Evolutionary conservation across 1,140 invertebrate genomes (phyloP).

Genomic region (Drosophila bipectinata): DNA sequence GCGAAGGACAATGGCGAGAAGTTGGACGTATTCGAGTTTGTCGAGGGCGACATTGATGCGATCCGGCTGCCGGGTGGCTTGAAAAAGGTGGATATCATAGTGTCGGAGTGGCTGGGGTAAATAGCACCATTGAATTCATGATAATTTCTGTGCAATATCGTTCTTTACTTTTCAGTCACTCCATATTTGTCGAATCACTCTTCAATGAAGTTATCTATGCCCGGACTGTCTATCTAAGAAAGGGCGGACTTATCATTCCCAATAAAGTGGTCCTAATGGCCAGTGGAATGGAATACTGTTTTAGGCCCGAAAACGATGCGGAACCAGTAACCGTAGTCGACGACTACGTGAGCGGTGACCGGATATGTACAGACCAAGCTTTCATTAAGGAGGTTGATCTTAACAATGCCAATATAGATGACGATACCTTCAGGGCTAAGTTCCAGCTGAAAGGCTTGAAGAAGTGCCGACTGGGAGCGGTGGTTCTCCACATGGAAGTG

Average conservation of each 20-base stretch:
- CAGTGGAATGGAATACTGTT: conserved; percentile 17
- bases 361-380: conserved; percentile 35
- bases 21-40: conserved; percentile 31
- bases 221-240: conserved; percentile 44
- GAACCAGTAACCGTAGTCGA: conserved; percentile 12
- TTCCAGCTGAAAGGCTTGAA: conserved; percentile 14
- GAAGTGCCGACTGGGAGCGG: conserved; percentile 12
- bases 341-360: conserved; percentile 29
- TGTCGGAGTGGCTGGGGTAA: conserved; percentile 63
- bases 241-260: conserved; percentile 48
- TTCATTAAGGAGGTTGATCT: conserved; percentile 26
- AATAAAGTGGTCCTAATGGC: conserved; percentile 42
- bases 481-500: conserved; percentile 38
- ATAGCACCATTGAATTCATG: neutral
- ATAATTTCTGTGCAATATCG: neutral
- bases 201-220: conserved; percentile 50
- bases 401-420: neutral
- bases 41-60: conserved; percentile 29
- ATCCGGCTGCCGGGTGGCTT: conserved; percentile 39
- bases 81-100: conserved; percentile 53
- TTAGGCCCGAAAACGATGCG: neutral
- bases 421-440: conserved; percentile 7
- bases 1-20: conserved; percentile 14
- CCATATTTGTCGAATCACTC: conserved; percentile 51
- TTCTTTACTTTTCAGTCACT: conserved; percentile 12